Conservation (phyloP, 2,888 invertebrate species). For the Dryococelus australis region DNA sequence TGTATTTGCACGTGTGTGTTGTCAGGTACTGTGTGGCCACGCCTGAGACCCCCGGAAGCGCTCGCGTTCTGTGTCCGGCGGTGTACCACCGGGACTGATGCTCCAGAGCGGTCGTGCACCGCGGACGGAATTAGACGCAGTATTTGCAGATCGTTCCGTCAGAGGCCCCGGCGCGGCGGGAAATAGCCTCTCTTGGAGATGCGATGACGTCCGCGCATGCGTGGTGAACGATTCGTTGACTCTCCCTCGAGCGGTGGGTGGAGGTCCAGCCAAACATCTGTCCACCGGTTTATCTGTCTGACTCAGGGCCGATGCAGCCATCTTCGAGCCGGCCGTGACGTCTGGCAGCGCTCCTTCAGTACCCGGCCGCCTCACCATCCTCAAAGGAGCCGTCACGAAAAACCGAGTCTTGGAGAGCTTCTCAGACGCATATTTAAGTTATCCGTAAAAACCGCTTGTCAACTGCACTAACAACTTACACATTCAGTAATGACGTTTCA, state of each 20-base stretch:
- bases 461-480: too few species aligned
- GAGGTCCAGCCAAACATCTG: slow-evolving; percentile 9
- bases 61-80: not conserved
- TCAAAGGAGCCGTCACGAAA: too few species aligned
- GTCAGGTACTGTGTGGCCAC: too few species aligned
- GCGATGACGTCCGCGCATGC: not conserved
- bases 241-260: not conserved
- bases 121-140: slow-evolving; percentile 1
- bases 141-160: not conserved
- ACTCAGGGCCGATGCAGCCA: not conserved
- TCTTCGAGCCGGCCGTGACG: not conserved
- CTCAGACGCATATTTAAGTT: too few species aligned
- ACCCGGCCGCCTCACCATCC: too few species aligned
- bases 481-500: too few species aligned
- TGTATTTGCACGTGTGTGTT: too few species aligned
- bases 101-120: not conserved
- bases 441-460: too few species aligned
- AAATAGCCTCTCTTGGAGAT: not conserved
- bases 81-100: not conserved
- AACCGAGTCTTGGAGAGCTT: too few species aligned
- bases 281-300: not conserved
- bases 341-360: not conserved
- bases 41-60: too few species aligned
- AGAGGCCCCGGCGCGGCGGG: not conserved
- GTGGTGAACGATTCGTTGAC: not conserved